Conservation (phyloP, 2,113 vertebrate genomes). For the Nesospiza acunhae region DNA sequence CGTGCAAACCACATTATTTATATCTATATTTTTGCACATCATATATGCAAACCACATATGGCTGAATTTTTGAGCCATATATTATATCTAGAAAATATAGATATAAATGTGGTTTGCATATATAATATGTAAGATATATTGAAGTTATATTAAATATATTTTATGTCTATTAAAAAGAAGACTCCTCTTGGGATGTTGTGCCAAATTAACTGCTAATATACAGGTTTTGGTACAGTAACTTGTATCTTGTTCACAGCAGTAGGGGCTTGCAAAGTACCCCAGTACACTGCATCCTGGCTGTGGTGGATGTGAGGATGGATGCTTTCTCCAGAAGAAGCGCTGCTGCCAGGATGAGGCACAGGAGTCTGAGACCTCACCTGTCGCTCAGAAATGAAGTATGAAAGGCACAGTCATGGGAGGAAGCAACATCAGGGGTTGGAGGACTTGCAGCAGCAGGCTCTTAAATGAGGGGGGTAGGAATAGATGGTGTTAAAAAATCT, state of each 20-base stretch:
- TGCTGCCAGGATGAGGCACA: neutral
- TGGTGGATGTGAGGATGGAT: neutral
- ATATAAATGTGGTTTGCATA: too few relatives aligned
- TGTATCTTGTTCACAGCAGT: neutral
- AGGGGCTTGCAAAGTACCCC: neutral
- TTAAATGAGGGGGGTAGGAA: neutral
- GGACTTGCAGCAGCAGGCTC: neutral
- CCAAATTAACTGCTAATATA: neutral
- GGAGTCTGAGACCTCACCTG: neutral
- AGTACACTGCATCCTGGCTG: too few relatives aligned
- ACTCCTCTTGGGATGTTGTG: neutral
- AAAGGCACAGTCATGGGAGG: rapidly evolving
- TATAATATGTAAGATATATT: neutral
- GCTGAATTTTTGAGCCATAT: too few relatives aligned
- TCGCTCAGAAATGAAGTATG: neutral
- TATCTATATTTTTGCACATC: too few relatives aligned
- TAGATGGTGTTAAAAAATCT: neutral
- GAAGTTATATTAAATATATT: neutral
- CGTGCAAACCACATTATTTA: too few relatives aligned
- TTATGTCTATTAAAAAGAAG: neutral
- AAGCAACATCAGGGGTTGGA: rapidly evolving
- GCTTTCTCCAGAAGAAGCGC: neutral
- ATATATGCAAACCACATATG: too few relatives aligned
- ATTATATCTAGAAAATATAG: too few relatives aligned
- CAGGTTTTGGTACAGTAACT: neutral